Evolutionary conservation across 2,888 invertebrate species (phyloP).

Genomic region (Heliconius hortense): DNA sequence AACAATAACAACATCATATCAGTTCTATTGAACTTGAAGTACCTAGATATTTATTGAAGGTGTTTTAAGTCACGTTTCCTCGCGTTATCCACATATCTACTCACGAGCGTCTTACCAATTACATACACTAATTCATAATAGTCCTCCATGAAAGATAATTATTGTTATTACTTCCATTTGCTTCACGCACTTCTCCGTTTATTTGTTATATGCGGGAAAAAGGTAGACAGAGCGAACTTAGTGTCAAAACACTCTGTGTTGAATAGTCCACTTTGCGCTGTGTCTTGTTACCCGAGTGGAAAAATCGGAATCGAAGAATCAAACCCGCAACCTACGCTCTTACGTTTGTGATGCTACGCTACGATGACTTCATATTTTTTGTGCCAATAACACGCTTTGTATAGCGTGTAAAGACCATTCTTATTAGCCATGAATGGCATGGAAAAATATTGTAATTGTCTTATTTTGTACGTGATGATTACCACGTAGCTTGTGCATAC

Average conservation of each 20-base stretch:
- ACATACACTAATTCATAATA: neutral
- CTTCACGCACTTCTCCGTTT: neutral
- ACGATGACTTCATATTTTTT: neutral
- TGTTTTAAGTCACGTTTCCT: constrained; percentile 4
- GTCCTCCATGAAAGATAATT: neutral
- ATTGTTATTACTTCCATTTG: neutral
- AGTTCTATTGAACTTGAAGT: neutral
- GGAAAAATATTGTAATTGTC: constrained; percentile 1
- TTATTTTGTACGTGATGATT: constrained; percentile 2
- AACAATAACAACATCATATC: neutral
- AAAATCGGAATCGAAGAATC: neutral
- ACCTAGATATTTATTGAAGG: neutral
- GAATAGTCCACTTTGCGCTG: neutral
- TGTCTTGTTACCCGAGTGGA: neutral
- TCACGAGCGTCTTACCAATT: neutral
- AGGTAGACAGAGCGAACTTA: neutral
- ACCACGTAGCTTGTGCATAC: neutral
- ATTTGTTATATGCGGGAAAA: no score
- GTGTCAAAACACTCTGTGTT: neutral
- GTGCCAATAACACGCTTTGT: neutral
- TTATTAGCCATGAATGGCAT: neutral
- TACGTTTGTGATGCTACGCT: neutral
- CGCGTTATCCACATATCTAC: neutral
- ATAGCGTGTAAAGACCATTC: neutral
- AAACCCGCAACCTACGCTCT: neutral